Base-by-base conservation (phyloP, 2,888 invertebrate genomes). In the Drosophila pseudotakahashii region DNA sequence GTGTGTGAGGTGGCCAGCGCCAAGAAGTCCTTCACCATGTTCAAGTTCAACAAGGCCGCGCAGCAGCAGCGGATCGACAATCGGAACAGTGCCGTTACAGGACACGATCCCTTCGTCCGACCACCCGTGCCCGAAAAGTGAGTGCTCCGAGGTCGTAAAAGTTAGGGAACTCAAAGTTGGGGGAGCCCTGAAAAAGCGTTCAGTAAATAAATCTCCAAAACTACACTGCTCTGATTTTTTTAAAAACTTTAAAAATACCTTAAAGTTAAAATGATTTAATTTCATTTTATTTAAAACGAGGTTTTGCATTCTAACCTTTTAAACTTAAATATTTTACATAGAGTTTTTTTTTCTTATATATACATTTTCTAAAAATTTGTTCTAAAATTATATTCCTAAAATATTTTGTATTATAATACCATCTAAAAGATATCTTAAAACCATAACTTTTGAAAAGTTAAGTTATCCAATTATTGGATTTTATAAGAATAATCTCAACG, bases 51-150 rank as follows among this genome's bases (percentile, higher is more conserved):
- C 81, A 91, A 91, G 60, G 86, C 90, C 61, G 90, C 90, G 23
- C 88, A 89, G 61, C 91, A 90, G 79, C 86, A 90, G 50, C 83
- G 91, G 34, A 85, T 91, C 47, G 89, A 90, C 42, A 82, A 82
- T 50, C 96, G 96, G 84, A 95, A 95, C 83, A 95, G 93, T 74
- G 94, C 96, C 92, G 94, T 95, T 2, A 97, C 96, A 7, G 97
- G 96, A 0, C 97, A 97, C 84, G 97, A 97, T 86, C 93, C 96
- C 79, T 97, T 96, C 90, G 96, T 95, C 83, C 95, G 95, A 88
- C 94, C 95, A 64, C 92, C 95, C 1, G 89, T 90, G 26, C 89
- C 91, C 61, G 91, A 91, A 78, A 92, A 93, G 82, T 92, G 93
- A 89, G 92, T 91, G 89, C 23, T 58, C 16, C 48, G 10, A 11